These are phyloP conservation scores for Indicator indicator DNA, from an alignment of 2,113 vertebrate species.

Conservation along the genomic window DNA sequence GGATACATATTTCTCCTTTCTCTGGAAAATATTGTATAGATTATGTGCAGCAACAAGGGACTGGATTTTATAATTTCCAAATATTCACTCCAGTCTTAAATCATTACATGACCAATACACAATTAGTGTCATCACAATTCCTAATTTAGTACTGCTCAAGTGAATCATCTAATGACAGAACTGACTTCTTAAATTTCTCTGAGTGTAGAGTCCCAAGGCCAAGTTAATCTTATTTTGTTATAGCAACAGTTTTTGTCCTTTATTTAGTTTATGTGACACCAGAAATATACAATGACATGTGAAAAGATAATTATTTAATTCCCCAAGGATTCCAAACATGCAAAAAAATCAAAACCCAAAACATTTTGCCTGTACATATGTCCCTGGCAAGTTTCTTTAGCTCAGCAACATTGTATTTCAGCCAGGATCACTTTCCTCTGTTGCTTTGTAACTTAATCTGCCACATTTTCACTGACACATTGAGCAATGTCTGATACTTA, in stretches of 20 bases:
- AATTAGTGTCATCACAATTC: not conserved
- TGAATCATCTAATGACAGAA: not conserved
- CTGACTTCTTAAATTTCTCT: not conserved
- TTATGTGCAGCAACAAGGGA: not conserved
- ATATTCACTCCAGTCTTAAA: not conserved
- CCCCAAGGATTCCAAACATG: not conserved
- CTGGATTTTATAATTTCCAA: not conserved
- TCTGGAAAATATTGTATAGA: not conserved
- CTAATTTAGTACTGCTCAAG: not conserved
- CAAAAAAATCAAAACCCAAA: not conserved
- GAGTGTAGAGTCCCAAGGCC: not conserved
- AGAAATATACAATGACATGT: not conserved
- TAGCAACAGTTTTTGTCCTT: not conserved
- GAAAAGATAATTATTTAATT: not conserved
- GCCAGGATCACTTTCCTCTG: not conserved
- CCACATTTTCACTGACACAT: not conserved
- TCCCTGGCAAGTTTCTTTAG: not conserved
- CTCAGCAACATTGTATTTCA: not conserved
- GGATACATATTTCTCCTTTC: not conserved
- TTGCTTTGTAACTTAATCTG: not conserved
- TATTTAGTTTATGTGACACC: not conserved
- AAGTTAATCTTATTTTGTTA: not conserved
- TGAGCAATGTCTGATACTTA: not conserved
- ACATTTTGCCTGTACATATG: not conserved
- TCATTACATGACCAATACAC: not conserved